Conservation (phyloP, 2,888 invertebrate species). For the Anorthoa munda region DNA sequence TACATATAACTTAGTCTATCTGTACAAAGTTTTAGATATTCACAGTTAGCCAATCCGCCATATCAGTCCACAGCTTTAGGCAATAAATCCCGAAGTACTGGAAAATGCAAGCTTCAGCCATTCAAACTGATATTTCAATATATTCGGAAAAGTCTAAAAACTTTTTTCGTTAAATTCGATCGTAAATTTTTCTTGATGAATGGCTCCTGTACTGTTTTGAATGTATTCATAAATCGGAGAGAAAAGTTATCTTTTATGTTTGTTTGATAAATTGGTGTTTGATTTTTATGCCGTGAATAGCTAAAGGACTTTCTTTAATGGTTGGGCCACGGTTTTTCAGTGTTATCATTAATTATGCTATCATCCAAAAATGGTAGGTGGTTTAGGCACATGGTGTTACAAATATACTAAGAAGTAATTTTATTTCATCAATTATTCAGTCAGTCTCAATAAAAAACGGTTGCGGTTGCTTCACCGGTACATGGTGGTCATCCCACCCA, state of each 20-base stretch:
- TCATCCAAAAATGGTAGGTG: neutral
- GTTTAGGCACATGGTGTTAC: neutral
- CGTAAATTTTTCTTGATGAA: slow-evolving; percentile 55
- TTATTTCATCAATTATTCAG: neutral
- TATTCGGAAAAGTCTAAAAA: slow-evolving; percentile 35
- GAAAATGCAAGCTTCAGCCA: slow-evolving; percentile 30
- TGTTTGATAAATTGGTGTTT: slow-evolving; percentile 26
- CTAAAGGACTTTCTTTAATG: neutral
- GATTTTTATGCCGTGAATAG: slow-evolving; percentile 29
- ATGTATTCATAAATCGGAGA: slow-evolving; percentile 23
- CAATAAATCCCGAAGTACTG: slow-evolving; percentile 45
- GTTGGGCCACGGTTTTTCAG: neutral
- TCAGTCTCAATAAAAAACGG: neutral
- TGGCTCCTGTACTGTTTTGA: slow-evolving; percentile 37
- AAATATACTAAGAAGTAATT: neutral
- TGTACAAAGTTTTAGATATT: neutral
- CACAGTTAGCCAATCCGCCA: neutral
- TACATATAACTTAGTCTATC: neutral
- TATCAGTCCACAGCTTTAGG: slow-evolving; percentile 10
- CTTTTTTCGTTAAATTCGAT: slow-evolving; percentile 28
- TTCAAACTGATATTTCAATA: slow-evolving; percentile 49
- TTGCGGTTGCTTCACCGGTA: too few species aligned
- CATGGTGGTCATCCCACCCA: too few species aligned
- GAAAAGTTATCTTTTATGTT: slow-evolving; percentile 16
- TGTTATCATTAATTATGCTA: slow-evolving; percentile 8